Conservation (phyloP, 1,140 invertebrate genomes). For the Anastrepha ludens region DNA sequence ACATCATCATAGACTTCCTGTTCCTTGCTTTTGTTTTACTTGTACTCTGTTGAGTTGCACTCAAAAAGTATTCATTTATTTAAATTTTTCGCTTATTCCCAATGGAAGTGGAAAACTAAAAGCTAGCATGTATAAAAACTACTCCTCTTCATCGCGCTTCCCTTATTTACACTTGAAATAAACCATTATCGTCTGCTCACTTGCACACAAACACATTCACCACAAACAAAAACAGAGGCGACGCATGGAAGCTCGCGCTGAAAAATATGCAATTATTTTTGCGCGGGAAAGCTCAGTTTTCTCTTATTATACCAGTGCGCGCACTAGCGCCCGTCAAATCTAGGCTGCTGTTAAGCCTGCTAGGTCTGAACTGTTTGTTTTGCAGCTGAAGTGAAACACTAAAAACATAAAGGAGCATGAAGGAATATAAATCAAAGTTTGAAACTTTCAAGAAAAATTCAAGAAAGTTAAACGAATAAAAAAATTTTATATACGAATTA, state of each 20-base stretch:
- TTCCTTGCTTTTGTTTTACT: conserved; percentile 24
- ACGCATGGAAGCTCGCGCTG: background rate
- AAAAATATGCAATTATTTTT: conserved; percentile 30
- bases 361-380: background rate
- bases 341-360: too few species aligned
- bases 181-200: background rate
- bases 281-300: background rate
- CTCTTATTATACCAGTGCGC: background rate
- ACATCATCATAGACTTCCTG: background rate
- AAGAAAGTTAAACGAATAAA: too few species aligned
- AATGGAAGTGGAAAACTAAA: background rate
- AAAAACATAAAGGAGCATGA: too few species aligned
- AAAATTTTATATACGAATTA: too few species aligned
- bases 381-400: background rate
- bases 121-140: background rate
- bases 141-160: background rate
- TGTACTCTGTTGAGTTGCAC: background rate
- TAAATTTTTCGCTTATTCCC: background rate
- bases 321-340: too few species aligned
- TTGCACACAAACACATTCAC: background rate
- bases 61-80: background rate
- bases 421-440: too few species aligned
- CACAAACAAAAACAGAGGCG: background rate
- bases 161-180: background rate
- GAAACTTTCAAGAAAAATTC: too few species aligned